Conservation (phyloP, 2,888 invertebrate genomes). For the Chrysodeixis includens region DNA sequence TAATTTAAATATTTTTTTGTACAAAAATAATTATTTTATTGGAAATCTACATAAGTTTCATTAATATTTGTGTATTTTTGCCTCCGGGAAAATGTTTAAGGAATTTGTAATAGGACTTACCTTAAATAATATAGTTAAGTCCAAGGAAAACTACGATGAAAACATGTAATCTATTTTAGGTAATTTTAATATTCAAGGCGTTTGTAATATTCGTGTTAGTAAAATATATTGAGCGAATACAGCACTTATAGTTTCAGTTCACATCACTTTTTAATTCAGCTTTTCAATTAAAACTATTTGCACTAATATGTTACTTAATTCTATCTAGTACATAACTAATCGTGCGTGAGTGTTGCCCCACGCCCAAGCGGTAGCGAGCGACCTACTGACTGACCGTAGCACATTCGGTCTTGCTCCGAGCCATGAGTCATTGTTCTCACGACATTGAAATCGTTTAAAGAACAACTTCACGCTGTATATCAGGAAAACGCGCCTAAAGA, state of each 20-base stretch:
- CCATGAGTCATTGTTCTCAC: slow-evolving; percentile 68
- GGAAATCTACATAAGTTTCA: not conserved
- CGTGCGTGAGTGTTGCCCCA: slow-evolving; percentile 49
- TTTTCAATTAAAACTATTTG: slow-evolving; percentile 61
- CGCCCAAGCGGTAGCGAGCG: slow-evolving; percentile 62
- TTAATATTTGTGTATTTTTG: not conserved
- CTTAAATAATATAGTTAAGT: slow-evolving; percentile 63
- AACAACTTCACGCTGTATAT: slow-evolving; percentile 58
- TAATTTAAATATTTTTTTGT: not conserved
- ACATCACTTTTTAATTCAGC: slow-evolving; percentile 73
- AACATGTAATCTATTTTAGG: slow-evolving; percentile 74
- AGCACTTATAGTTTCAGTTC: slow-evolving; percentile 60
- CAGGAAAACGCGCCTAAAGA: slow-evolving; percentile 42
- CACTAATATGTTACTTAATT: slow-evolving; percentile 64
- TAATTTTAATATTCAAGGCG: slow-evolving; percentile 72
- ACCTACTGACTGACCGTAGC: slow-evolving; percentile 69
- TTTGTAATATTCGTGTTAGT: slow-evolving; percentile 49
- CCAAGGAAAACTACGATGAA: slow-evolving; percentile 67
- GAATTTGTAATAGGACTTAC: slow-evolving; percentile 62
- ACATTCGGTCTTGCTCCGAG: slow-evolving; percentile 65
- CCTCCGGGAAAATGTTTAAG: not conserved
- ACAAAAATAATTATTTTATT: not conserved
- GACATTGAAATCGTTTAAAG: slow-evolving; percentile 55
- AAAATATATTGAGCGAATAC: slow-evolving; percentile 40
- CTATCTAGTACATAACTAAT: slow-evolving; percentile 66